phyloP scores from a whole-genome alignment of 2,888 invertebrate genomes.

The Diadegma fenestrale region DNA sequence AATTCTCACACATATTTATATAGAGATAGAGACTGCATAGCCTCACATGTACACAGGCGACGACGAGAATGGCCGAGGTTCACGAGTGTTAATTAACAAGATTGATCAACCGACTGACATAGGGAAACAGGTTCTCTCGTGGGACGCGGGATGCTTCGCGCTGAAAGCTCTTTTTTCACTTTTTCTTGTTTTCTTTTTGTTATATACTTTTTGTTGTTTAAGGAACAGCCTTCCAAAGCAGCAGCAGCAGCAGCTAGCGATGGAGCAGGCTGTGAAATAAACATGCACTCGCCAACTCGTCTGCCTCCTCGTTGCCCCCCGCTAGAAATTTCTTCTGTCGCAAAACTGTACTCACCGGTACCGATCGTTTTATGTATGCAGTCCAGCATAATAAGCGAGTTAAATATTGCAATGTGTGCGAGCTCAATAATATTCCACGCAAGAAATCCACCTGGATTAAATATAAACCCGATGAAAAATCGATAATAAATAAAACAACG shows the following conservation, averaged over 20 bases:
- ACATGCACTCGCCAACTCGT: slow-evolving; percentile 54
- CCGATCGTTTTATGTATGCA: slow-evolving; percentile 62
- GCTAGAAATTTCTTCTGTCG: slow-evolving; percentile 62
- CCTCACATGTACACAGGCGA: slow-evolving; percentile 25
- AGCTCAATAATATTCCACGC: background rate
- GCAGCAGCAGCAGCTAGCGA: background rate
- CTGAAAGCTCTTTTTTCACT: slow-evolving; percentile 44
- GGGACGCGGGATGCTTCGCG: slow-evolving; percentile 54
- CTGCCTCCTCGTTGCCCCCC: slow-evolving; percentile 36
- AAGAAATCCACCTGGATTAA: slow-evolving; percentile 7
- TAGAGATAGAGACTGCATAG: background rate
- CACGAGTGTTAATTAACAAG: slow-evolving; percentile 82
- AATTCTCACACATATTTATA: slow-evolving; percentile 4
- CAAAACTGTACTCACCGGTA: slow-evolving; percentile 46
- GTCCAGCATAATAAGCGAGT: slow-evolving; percentile 65
- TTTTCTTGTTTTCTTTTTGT: background rate
- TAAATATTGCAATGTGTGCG: slow-evolving; percentile 29
- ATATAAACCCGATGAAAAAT: slow-evolving; percentile 31
- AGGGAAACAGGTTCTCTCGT: slow-evolving; percentile 76
- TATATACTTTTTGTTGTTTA: slow-evolving; percentile 23
- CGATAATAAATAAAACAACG: background rate
- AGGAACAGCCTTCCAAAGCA: slow-evolving; percentile 45
- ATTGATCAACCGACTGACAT: slow-evolving; percentile 80
- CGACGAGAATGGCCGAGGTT: slow-evolving; percentile 66
- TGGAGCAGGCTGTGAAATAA: slow-evolving; percentile 7